A percentile compares a stretch with the other conserved stretches of the same genome.
Conservation (phyloP, 2,113 vertebrate genomes). For the Pteropus alecto region DNA sequence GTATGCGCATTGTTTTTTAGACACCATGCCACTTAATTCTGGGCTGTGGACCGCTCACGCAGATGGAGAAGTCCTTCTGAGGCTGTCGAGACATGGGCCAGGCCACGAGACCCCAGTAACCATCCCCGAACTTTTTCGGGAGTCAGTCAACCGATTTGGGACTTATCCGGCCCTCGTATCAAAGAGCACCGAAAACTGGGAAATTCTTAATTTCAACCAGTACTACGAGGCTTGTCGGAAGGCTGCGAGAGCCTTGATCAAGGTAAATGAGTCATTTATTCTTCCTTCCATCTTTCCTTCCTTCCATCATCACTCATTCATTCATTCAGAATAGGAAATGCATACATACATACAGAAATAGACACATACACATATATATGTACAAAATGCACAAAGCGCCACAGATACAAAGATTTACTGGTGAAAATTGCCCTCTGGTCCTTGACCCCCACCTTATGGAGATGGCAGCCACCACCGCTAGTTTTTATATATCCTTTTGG, state of each 20-base stretch:
- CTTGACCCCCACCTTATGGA: neutral
- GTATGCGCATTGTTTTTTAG: neutral
- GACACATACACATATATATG: neutral
- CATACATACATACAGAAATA: too few species aligned
- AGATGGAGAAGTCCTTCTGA: constrained; percentile 87
- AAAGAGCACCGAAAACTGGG: constrained; percentile 85
- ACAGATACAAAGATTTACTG: neutral
- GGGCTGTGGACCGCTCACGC: constrained; percentile 84
- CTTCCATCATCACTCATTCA: neutral
- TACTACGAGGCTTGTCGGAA: constrained; percentile 89
- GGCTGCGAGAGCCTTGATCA: constrained; percentile 92
- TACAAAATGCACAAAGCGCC: neutral
- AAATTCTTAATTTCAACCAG: constrained; percentile 84
- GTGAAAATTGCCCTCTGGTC: neutral
- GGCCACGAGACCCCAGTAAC: constrained; percentile 87
- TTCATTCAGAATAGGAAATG: neutral
- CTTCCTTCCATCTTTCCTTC: too few species aligned
- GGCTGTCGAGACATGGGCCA: constrained; percentile 83
- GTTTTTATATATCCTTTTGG: neutral
- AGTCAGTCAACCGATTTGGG: constrained; percentile 81
- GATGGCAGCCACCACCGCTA: neutral
- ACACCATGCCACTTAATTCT: neutral
- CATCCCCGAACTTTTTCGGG: constrained; percentile 84
- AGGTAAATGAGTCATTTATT: constrained; percentile 79
- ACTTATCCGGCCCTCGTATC: constrained; percentile 84